phyloP scores from a whole-genome alignment of 2,888 invertebrate species.

The Dinocampus coccinellae region DNA sequence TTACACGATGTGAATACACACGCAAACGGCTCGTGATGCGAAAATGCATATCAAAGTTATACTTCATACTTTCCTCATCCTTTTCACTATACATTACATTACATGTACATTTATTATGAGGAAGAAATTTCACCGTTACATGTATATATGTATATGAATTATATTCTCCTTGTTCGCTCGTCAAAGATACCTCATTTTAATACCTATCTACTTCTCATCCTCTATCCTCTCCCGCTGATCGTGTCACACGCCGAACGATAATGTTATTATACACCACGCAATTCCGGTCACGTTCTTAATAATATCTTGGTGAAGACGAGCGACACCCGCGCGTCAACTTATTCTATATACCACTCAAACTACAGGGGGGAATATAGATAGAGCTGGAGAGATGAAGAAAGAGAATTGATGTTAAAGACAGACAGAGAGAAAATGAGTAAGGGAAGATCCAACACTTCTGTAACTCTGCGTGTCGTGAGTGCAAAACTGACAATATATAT shows the following conservation, averaged over 20 bases:
- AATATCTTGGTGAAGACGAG: constrained; percentile 54
- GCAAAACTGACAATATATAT: not conserved
- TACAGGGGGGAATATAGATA: not conserved
- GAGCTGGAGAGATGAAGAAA: not conserved
- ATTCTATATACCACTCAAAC: constrained; percentile 16
- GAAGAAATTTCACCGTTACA: constrained; percentile 25
- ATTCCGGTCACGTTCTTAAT: constrained; percentile 55
- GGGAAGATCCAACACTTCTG: not conserved
- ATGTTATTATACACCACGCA: constrained; percentile 52
- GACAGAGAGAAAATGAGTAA: not conserved
- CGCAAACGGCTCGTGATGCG: too few species aligned
- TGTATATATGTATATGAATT: constrained; percentile 9
- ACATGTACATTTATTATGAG: not conserved
- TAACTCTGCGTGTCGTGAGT: constrained; percentile 6
- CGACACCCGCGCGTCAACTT: constrained; percentile 29
- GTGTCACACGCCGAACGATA: constrained; percentile 48
- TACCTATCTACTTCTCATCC: constrained; percentile 47
- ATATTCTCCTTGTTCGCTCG: constrained; percentile 26
- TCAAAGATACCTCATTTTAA: constrained; percentile 49
- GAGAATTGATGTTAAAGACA: too few species aligned
- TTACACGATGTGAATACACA: constrained; percentile 38
- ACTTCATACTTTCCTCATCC: constrained; percentile 13
- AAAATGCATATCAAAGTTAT: constrained; percentile 34
- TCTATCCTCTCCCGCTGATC: constrained; percentile 44
- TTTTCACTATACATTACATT: constrained; percentile 11